Conservation (phyloP, 2,797 vertebrate genomes). For the Vespertilio murinus region DNA sequence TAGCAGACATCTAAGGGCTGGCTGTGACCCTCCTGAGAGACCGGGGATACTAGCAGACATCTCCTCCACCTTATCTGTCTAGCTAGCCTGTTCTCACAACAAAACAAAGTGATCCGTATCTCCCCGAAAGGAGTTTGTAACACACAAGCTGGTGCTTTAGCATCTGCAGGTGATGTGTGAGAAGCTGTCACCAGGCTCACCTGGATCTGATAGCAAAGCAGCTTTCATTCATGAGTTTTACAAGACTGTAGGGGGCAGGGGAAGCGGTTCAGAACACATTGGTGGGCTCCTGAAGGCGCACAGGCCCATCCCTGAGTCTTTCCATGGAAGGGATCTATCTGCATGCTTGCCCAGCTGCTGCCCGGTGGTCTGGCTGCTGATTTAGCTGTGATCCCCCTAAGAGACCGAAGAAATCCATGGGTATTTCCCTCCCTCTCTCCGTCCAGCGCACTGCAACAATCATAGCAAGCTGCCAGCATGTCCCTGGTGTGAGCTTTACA, state of each 20-base stretch:
- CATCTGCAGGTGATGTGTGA: neutral
- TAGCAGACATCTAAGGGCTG: neutral
- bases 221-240: neutral
- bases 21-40: neutral
- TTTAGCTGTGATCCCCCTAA: neutral
- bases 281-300: neutral
- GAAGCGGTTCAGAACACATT: neutral
- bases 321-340: neutral
- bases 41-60: neutral
- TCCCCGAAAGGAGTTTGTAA: neutral
- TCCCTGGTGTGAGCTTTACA: neutral
- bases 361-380: neutral
- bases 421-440: neutral
- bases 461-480: neutral
- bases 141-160: neutral
- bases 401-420: neutral
- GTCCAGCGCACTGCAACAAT: neutral
- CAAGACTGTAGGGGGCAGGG: too few species aligned
- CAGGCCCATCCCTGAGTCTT: neutral
- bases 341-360: neutral
- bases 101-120: neutral
- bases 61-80: neutral
- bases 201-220: neutral
- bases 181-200: neutral
- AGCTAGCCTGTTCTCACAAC: neutral